Conservation (phyloP, 1,140 invertebrate genomes). For the Drosophila leontia region DNA sequence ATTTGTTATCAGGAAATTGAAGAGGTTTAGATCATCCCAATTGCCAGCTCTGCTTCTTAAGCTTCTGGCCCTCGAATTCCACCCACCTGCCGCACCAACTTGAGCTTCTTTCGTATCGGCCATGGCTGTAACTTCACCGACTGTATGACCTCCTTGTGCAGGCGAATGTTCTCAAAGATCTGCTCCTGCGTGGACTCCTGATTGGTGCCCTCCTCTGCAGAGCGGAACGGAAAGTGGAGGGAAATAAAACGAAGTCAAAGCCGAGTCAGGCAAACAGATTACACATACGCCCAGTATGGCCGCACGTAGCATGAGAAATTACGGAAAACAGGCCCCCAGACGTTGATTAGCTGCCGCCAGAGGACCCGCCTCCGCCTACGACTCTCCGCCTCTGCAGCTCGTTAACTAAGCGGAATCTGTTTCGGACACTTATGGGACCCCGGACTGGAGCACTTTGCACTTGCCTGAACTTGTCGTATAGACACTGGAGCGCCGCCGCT, state of each 20-base stretch:
- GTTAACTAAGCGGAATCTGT: conserved; percentile 62
- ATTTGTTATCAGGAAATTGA: background rate
- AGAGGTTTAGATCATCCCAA: background rate
- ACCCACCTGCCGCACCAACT: conserved; percentile 90
- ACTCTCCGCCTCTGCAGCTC: conserved; percentile 20
- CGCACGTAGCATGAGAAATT: conserved; percentile 71
- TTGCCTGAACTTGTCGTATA: conserved; percentile 94
- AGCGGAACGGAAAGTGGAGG: background rate
- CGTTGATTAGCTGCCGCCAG: conserved; percentile 57
- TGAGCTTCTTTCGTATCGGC: conserved; percentile 93
- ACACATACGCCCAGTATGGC: conserved; percentile 64
- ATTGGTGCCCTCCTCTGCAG: conserved; percentile 89
- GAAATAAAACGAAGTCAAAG: conserved; percentile 4
- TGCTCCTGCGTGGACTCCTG: conserved; percentile 90
- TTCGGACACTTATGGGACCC: conserved; percentile 39
- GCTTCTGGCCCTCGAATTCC: background rate
- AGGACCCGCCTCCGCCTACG: conserved; percentile 30
- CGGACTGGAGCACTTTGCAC: conserved; percentile 84
- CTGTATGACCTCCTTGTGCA: conserved; percentile 96
- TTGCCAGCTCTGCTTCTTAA: background rate
- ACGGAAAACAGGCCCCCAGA: conserved; percentile 54
- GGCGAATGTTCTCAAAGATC: conserved; percentile 95
- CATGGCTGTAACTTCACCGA: conserved; percentile 96
- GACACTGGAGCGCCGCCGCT: conserved; percentile 90
- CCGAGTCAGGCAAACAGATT: conserved; percentile 39